Base-by-base conservation (phyloP, 2,888 invertebrate genomes). In the Pheosia gnoma region DNA sequence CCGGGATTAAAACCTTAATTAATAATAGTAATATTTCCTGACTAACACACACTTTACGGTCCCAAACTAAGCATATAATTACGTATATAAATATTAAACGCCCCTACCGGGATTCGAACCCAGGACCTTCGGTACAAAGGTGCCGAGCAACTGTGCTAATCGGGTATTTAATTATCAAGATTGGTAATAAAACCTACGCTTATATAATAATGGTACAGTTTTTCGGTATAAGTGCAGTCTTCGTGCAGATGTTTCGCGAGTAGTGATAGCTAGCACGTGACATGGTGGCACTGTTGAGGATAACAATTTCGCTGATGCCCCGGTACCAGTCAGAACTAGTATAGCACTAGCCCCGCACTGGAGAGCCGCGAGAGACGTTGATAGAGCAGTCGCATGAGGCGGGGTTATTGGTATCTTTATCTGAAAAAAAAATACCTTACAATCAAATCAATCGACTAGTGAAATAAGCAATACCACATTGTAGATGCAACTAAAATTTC, bases 141-240 rank as follows among this genome's bases (percentile, higher is more conserved):
- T 25, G 2, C 2, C 2, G 2, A 25, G n/a, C n/a, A n/a, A n/a
- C n/a, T 25, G 25, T 25, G 25, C 25, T 2, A 25, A 25, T 25
- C 25, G 25, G 25, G 25, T 25, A 25, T 25, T 25, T 25, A 25
- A 25, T 25, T 25, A 25, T 25, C 25, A 25, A 25, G 25, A 39
- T 39, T 39, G 39, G 39, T 39, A 3, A 57, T 5, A 37, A 25
- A 53, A 70, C 77, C 77, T 61, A 84, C 83, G 56, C 11, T 70
- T 43, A 68, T 81, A 84, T 43, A 77, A 61, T 13, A 82, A 43
- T 0, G 85, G 83, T 37, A 81, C 65, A 4, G 84, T 73, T 59
- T 77, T 81, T 8, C 72, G 68, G 60, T 74, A 82, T 36, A 85
- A 61, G 68, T 85, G 82, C 68, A 85, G 62, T 10, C 39, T 59